These are phyloP conservation scores for Melanotaenia pygmaea DNA, from an alignment of 2,797 vertebrate species.

Conservation along the genomic window DNA sequence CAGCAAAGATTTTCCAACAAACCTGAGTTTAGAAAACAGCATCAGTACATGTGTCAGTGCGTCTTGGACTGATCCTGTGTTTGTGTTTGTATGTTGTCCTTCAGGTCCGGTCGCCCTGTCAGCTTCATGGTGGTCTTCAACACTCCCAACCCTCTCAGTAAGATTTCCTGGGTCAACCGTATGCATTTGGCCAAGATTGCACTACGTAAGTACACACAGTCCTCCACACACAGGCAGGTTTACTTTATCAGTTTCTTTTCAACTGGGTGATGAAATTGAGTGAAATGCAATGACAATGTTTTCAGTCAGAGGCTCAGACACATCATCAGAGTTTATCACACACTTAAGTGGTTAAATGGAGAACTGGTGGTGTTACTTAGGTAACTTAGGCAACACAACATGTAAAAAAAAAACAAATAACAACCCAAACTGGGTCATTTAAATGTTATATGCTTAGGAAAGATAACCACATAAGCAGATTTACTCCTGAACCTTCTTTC, in stretches of 20 bases:
- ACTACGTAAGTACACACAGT: conserved; percentile 68
- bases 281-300: conserved; percentile 60
- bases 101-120: conserved; percentile 91
- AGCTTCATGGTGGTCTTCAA: conserved; percentile 94
- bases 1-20: background rate
- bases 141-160: conserved; percentile 90
- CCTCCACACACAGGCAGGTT: conserved; percentile 34
- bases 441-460: conserved; percentile 31
- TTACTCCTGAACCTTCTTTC: conserved; percentile 9
- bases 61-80: conserved; percentile 21
- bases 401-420: background rate
- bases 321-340: conserved; percentile 44
- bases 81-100: conserved; percentile 21
- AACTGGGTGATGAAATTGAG: conserved; percentile 65
- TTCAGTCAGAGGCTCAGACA: conserved; percentile 37
- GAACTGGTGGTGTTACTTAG: conserved; percentile 29
- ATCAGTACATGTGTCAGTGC: conserved; percentile 7
- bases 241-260: conserved; percentile 51
- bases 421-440: conserved; percentile 26
- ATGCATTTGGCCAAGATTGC: conserved; percentile 94
- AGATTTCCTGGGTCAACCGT: conserved; percentile 95
- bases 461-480: conserved; percentile 11
- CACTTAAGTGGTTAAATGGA: conserved; percentile 35
- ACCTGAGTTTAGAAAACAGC: background rate
- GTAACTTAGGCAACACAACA: background rate